Evolutionary conservation across 2,888 invertebrate species (phyloP).

Genomic region (Campoplex capitator): DNA sequence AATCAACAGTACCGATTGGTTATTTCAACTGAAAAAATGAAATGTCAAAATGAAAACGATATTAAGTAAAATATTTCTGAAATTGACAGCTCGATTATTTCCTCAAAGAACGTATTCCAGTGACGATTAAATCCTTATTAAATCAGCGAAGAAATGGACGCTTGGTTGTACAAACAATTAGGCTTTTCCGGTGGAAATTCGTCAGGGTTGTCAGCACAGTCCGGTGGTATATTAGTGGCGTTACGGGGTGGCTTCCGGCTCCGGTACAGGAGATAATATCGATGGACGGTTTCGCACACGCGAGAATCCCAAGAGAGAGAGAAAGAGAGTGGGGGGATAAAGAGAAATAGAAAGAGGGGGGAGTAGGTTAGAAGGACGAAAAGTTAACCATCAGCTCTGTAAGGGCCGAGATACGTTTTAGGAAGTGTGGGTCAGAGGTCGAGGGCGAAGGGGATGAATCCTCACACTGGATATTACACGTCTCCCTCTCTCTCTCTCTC

Average conservation of each 20-base stretch:
- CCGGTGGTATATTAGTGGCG: constrained; percentile 42
- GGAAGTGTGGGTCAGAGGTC: neutral
- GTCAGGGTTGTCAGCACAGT: constrained; percentile 50
- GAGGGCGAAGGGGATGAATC: constrained; percentile 15
- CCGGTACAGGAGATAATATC: constrained; percentile 54
- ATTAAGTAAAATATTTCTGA: neutral
- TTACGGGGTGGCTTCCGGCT: constrained; percentile 45
- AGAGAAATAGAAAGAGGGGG: neutral
- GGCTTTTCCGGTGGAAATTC: constrained; percentile 43
- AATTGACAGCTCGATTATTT: neutral
- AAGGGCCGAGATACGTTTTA: constrained; percentile 19
- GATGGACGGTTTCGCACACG: constrained; percentile 35
- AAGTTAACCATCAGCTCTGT: constrained; percentile 46
- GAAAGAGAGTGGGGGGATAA: neutral
- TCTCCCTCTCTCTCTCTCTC: neutral
- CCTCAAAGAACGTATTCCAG: neutral
- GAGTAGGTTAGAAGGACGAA: constrained; percentile 26
- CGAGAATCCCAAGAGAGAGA: constrained; percentile 37
- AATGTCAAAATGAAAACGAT: neutral
- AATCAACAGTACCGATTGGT: neutral
- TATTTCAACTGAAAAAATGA: neutral
- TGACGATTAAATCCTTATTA: neutral
- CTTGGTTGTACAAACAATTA: constrained; percentile 57
- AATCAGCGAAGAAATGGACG: neutral
- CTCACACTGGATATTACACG: constrained; percentile 18